Evolutionary conservation across 1,140 invertebrate genomes (phyloP), one percentile per base, ranked within the genome.

Genomic region (Dreissena rostriformis): DNA sequence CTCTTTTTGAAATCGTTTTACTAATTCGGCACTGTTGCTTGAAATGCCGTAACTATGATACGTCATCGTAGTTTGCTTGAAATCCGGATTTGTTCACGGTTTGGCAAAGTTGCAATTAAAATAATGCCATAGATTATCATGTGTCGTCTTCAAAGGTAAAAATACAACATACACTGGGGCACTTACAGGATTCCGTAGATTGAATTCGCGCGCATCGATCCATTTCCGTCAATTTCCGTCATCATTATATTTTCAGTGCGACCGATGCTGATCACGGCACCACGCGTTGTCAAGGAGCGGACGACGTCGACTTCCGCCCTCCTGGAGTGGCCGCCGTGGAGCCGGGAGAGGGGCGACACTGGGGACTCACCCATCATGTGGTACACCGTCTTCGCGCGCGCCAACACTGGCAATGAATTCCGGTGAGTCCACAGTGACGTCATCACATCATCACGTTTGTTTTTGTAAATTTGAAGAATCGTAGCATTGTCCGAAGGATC

Each of bases 311-410:
- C 75, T 15, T 86, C 90, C 53, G 82, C 91, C 28, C 88, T 85
- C 11, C 82, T 92, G 19, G 81, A 86, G 66, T 92, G 91, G 91
- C 85, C 83, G 2, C 81, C 84, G 15, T 92, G 91, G 91, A 88
- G 87, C 78, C 75, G 77, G 17, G 65, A 72, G 12, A 80, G 81
- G n/a, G 91, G 90, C 15, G 91, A 92, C 74, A 85, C 85, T 0
- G 91, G 91, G 1, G 88, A 91, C 39, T 84, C 87, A 0, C 88
- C 89, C 8, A 88, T 92, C 29, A 52, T 90, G 52, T 89, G 87
- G 87, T 92, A 92, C 79, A 86, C 85, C 61, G 84, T 92, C n/a
- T 88, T 82, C 80, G n/a, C 89, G 1, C 86, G 87, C 22, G 67
- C 85, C 5, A 52, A 86, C 17, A 72, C 55, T 1, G 78, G 83